phyloP scores from a whole-genome alignment of 2,113 vertebrate species.

The Aphyosemion australe region DNA sequence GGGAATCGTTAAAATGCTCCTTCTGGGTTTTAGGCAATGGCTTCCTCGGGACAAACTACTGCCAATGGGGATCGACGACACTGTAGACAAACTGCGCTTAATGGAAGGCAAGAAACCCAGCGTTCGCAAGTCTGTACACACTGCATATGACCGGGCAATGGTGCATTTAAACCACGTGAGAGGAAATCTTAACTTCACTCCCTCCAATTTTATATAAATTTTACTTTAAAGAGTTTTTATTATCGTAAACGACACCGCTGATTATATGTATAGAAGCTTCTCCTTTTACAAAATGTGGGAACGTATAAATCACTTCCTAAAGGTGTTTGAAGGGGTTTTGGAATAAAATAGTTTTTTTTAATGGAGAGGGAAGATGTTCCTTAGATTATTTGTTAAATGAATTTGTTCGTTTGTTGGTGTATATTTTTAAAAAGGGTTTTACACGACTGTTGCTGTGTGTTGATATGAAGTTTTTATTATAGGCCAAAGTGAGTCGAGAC shows the following conservation, averaged over 20 bases:
- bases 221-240: constrained; percentile 34
- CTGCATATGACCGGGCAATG: constrained; percentile 94
- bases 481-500: constrained; percentile 64
- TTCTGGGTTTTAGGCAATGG: constrained; percentile 88
- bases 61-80: constrained; percentile 91
- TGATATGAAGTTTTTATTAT: constrained; percentile 59
- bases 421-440: constrained; percentile 38
- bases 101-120: constrained; percentile 96
- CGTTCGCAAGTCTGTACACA: constrained; percentile 96
- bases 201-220: constrained; percentile 87
- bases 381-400: constrained; percentile 46
- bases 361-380: constrained; percentile 17
- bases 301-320: constrained; percentile 17
- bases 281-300: constrained; percentile 12
- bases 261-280: constrained; percentile 36
- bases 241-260: constrained; percentile 26
- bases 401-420: constrained; percentile 44
- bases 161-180: constrained; percentile 90
- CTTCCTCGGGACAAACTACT: constrained; percentile 91
- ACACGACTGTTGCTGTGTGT: constrained; percentile 64
- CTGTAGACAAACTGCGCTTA: constrained; percentile 94
- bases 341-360: constrained; percentile 40
- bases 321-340: constrained; percentile 34
- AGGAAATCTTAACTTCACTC: constrained; percentile 87
- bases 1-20: not conserved